phyloP scores from a whole-genome alignment of 2,113 vertebrate species.

The Nothocercus julius region DNA sequence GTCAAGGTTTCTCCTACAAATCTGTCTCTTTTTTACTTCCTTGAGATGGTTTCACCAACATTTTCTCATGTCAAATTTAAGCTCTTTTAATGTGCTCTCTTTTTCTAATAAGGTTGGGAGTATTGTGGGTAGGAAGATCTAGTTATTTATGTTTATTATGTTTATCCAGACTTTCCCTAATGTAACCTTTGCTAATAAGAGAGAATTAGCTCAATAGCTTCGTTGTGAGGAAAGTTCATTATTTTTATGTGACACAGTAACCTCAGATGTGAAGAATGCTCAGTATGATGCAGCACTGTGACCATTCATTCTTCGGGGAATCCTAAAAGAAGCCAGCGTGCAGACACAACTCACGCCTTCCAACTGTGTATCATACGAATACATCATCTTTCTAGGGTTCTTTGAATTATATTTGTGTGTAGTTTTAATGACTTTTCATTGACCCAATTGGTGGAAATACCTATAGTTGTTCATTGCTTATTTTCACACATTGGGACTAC shows the following conservation, averaged over 20 bases:
- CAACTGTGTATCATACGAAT: neutral
- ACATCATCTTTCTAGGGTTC: neutral
- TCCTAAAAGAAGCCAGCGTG: neutral
- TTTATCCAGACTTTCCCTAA: neutral
- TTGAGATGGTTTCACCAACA: neutral
- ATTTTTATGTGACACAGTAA: neutral
- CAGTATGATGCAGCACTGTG: neutral
- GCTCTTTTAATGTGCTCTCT: neutral
- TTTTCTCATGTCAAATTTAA: neutral
- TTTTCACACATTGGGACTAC: constrained; percentile 75
- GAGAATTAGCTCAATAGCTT: neutral
- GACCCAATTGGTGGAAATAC: constrained; percentile 47
- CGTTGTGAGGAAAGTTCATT: neutral
- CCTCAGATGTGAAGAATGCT: neutral
- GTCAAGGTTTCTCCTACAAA: neutral
- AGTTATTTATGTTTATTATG: neutral
- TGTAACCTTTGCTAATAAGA: neutral
- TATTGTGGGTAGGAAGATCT: neutral
- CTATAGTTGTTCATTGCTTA: constrained; percentile 67
- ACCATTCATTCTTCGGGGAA: neutral
- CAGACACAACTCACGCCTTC: neutral
- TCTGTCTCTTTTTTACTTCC: neutral
- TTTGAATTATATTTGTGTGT: neutral
- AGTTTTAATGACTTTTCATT: constrained; percentile 30
- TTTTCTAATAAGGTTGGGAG: neutral